These are phyloP conservation scores for Aphis gossypii DNA, from an alignment of 1,140 invertebrate species.

Conservation along the genomic window DNA sequence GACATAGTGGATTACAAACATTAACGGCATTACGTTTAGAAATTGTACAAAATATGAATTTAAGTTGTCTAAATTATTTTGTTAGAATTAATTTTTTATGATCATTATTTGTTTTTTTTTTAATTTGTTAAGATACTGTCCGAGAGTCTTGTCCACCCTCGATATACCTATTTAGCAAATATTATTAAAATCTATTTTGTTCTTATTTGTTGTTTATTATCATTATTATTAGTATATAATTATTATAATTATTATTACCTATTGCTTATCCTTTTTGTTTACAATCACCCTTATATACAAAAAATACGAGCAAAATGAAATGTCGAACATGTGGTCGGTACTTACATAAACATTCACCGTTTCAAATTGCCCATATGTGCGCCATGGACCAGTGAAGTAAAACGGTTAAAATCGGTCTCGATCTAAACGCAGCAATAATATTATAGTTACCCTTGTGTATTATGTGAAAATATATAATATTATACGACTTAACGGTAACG, in stretches of 20 bases:
- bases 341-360: background rate
- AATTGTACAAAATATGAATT: slow-evolving; percentile 50
- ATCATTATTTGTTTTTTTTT: slow-evolving; percentile 50
- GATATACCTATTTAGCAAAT: slow-evolving; percentile 49
- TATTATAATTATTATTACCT: background rate
- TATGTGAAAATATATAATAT: background rate
- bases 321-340: slow-evolving; percentile 17
- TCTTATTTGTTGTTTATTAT: background rate
- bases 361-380: slow-evolving; percentile 3
- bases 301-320: background rate
- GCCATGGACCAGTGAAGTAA: slow-evolving; percentile 29
- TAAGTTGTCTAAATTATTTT: slow-evolving; percentile 56
- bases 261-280: background rate
- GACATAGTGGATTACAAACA: slow-evolving; percentile 26
- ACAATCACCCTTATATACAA: background rate
- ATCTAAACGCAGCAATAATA: background rate
- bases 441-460: background rate
- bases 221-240: background rate
- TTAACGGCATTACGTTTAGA: slow-evolving; percentile 49
- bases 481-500: background rate
- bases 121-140: slow-evolving; percentile 46
- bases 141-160: slow-evolving; percentile 27
- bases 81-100: slow-evolving; percentile 57
- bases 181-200: slow-evolving; percentile 48
- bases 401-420: slow-evolving; percentile 18